A percentile compares a stretch with the other conserved stretches of the same genome.
Evolutionary conservation across 2,113 vertebrate genomes (phyloP).

Genomic region (Felis chaus): DNA sequence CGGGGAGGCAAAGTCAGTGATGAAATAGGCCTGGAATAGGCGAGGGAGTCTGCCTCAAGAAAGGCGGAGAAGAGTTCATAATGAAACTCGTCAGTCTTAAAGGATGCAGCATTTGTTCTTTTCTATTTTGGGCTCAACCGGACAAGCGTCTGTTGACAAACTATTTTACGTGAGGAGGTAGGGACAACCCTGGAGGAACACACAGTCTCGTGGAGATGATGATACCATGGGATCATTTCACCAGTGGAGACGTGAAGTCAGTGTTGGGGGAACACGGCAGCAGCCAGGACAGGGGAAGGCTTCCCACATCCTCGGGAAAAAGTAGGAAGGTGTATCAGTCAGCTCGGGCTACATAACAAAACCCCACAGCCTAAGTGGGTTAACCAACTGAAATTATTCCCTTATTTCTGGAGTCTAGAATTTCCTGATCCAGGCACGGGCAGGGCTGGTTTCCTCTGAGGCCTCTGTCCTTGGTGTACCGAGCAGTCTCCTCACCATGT

Average conservation of each 20-base stretch:
- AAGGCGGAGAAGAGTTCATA: neutral
- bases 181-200: neutral
- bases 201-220: neutral
- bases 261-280: neutral
- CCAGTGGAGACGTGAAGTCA: neutral
- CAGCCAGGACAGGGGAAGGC: neutral
- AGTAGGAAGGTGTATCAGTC: neutral
- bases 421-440: neutral
- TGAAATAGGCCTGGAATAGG: neutral
- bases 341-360: too few relatives aligned
- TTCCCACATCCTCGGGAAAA: neutral
- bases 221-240: neutral
- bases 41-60: neutral
- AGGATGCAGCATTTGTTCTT: neutral
- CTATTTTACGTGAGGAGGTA: neutral
- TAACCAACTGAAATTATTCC: neutral
- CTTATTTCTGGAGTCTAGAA: neutral
- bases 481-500: neutral
- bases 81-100: neutral
- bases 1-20: neutral
- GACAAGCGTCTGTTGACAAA: neutral
- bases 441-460: neutral
- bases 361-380: neutral
- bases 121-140: neutral
- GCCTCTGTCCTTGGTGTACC: neutral